Base-by-base conservation (phyloP, 2,888 invertebrate genomes). In the Drosophila trichaetosa region DNA sequence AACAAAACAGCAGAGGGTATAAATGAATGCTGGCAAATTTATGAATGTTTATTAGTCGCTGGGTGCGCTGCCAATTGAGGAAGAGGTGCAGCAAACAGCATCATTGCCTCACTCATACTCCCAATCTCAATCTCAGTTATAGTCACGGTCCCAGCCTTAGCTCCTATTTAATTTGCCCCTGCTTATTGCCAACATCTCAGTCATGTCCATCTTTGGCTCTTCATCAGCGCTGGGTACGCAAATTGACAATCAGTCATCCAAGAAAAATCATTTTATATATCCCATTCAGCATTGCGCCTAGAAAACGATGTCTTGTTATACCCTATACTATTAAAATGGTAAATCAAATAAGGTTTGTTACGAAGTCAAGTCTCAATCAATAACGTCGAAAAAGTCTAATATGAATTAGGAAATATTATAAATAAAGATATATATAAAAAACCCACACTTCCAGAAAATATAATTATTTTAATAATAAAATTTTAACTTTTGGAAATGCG, bases 11-110 rank as follows among this genome's bases (percentile, higher is more conserved):
- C 46, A 64, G 54, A 52, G 51, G 61, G 53, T 16, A 80, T 59
- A 64, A 61, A 67, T 79, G 67, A 67, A 64, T 73, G 66, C 48
- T 59, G 49, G 77, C 81, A 65, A 73, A 87, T 73, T 73, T 81
- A 79, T 79, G 73, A 81, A 77, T 81, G 73, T 71, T 85, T 79
- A 79, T 69, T 70, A 48, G 36, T 62, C 48, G 62, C 69, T 81
- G 83, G 88, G 84, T 85, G 90, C 70, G 84, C 69, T 76, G 65
- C 34, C 63, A 73, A 84, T 84, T 85, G 76, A 79, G 84, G 88
- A 84, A 84, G 57, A 85, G 84, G 84, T 84, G 84, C 90, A 84
- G 83, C 70, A 34, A 29, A 18, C 57, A 24, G 40, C 42, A 42
- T 57, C 36, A 40, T 46, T 51, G 52, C 56, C 38, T 40, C 52